phyloP scores from a whole-genome alignment of 2,797 vertebrate species.

The Poeciliopsis infans region DNA sequence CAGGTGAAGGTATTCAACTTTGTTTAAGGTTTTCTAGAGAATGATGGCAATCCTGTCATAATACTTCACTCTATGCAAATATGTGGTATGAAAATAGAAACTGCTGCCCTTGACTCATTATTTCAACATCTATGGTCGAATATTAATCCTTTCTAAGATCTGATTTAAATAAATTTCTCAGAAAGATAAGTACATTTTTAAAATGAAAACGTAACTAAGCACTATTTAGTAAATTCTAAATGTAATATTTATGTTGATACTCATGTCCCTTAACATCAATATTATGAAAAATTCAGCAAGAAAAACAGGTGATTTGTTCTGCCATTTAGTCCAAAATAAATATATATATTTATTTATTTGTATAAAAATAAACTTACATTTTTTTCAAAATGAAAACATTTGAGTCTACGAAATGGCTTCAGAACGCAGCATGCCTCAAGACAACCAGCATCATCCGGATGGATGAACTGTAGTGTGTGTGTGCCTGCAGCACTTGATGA shows the following conservation, averaged over 20 bases:
- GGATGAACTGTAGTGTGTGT: not conserved
- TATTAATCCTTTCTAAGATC: not conserved
- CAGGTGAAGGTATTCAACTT: not conserved
- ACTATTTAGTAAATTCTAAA: not conserved
- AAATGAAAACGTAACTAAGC: not conserved
- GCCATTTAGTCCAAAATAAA: not conserved
- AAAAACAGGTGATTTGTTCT: not conserved
- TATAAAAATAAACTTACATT: not conserved
- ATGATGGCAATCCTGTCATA: not conserved
- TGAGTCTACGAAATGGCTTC: not conserved
- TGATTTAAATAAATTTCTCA: not conserved
- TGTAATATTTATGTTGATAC: not conserved
- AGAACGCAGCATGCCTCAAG: not conserved
- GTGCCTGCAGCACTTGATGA: not conserved
- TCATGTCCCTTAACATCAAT: not conserved
- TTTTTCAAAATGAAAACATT: not conserved
- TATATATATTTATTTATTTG: not conserved
- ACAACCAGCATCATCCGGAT: not conserved
- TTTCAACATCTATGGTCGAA: no score
- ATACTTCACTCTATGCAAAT: not conserved
- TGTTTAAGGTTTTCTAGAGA: not conserved
- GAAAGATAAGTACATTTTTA: not conserved
- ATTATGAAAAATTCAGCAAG: not conserved
- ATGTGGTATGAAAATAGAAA: not conserved
- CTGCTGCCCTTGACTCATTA: not conserved